These are phyloP conservation scores for Megalonaias nervosa DNA, from an alignment of 1,140 invertebrate species.

Conservation along the genomic window DNA sequence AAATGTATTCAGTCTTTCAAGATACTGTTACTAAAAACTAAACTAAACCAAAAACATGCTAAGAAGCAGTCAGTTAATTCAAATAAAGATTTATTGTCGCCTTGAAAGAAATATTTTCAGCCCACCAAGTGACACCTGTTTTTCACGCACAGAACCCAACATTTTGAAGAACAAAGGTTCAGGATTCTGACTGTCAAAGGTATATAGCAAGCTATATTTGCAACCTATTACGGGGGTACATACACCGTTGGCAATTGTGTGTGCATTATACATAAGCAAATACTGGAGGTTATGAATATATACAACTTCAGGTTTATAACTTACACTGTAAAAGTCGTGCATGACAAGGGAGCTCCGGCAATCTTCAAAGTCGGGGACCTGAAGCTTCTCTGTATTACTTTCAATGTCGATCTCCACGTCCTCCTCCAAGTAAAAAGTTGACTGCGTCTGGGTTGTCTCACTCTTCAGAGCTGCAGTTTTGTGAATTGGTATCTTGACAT, in stretches of 20 bases:
- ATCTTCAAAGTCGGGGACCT: conserved; percentile 85
- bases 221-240: neutral
- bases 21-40: no score
- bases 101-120: no score
- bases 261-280: neutral
- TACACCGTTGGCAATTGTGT: neutral
- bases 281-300: neutral
- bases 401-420: conserved; percentile 84
- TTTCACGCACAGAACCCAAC: no score
- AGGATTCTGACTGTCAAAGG: neutral
- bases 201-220: neutral
- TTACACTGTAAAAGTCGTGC: conserved; percentile 88
- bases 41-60: no score
- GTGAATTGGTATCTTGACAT: no score
- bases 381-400: conserved; percentile 81
- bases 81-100: no score
- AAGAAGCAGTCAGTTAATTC: no score
- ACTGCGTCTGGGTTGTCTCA: neutral
- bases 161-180: no score
- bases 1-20: no score
- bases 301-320: conserved; percentile 41
- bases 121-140: no score
- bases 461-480: no score
- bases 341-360: conserved; percentile 86
- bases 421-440: conserved; percentile 49